phyloP scores from a whole-genome alignment of 2,888 invertebrate species.

The Andricus curvator region DNA sequence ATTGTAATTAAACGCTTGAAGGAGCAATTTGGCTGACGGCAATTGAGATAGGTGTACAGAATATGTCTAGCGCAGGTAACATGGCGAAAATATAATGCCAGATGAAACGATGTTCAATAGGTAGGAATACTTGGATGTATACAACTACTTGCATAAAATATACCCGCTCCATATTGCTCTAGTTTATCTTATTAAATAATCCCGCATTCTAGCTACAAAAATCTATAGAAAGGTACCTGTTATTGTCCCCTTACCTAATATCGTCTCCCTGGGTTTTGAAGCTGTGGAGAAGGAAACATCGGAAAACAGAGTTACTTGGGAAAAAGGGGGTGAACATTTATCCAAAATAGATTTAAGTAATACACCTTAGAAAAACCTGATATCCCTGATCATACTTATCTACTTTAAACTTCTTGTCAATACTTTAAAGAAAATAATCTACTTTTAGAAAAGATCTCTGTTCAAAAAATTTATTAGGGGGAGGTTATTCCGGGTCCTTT shows the following conservation, averaged over 20 bases:
- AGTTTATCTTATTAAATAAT: slow-evolving; percentile 27
- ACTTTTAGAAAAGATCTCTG: slow-evolving; percentile 15
- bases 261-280: slow-evolving; percentile 41
- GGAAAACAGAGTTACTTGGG: slow-evolving; percentile 36
- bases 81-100: slow-evolving; percentile 36
- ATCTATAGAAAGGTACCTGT: slow-evolving; percentile 41
- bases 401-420: background rate
- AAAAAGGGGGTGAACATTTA: slow-evolving; percentile 11
- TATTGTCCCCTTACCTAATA: slow-evolving; percentile 41
- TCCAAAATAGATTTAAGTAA: slow-evolving; percentile 30
- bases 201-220: slow-evolving; percentile 40
- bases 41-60: slow-evolving; percentile 41
- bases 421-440: background rate
- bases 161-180: slow-evolving; percentile 40
- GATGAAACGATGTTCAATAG: slow-evolving; percentile 33
- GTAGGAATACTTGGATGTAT: slow-evolving; percentile 32
- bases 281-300: slow-evolving; percentile 41
- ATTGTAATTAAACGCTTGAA: slow-evolving; percentile 31
- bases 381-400: background rate
- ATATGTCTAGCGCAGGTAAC: slow-evolving; percentile 41
- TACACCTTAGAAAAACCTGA: slow-evolving; percentile 12
- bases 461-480: slow-evolving; percentile 34
- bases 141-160: slow-evolving; percentile 31
- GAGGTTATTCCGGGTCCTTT: slow-evolving; percentile 25
- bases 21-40: slow-evolving; percentile 39